Conservation (phyloP, 2,113 vertebrate species). For the Haemorhous mexicanus region DNA sequence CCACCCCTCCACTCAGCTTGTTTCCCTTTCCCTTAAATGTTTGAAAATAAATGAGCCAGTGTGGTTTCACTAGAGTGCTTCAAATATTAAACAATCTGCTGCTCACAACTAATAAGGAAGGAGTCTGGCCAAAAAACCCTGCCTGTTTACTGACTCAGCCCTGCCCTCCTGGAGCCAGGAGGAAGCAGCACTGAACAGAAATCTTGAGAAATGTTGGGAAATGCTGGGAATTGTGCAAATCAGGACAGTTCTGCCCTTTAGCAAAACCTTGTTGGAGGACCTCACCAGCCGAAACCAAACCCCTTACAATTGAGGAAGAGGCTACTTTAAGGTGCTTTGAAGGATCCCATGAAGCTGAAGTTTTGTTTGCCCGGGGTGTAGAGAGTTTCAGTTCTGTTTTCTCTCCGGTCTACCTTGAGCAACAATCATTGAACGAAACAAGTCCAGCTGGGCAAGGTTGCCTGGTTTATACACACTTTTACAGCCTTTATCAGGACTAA, state of each 20-base stretch:
- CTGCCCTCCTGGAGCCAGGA: background rate
- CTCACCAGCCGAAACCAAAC: background rate
- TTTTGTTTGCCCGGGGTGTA: background rate
- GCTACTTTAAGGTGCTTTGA: fast-evolving
- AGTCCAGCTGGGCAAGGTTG: conserved; percentile 7
- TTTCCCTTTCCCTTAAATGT: background rate
- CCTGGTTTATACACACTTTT: background rate
- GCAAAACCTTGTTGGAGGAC: background rate
- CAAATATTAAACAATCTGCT: background rate
- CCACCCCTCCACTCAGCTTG: background rate
- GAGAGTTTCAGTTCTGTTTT: background rate
- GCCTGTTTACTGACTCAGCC: background rate
- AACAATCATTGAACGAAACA: background rate
- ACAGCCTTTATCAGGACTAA: background rate
- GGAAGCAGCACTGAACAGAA: background rate
- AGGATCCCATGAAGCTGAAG: background rate
- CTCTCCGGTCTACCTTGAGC: background rate
- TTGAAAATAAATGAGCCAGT: background rate
- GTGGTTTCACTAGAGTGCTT: background rate
- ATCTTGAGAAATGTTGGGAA: background rate
- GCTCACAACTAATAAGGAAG: background rate
- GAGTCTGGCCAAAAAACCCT: background rate
- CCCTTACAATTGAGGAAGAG: background rate
- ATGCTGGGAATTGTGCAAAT: background rate
- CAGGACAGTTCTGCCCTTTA: background rate